A percentile compares a stretch with the other conserved stretches of the same genome.
Conservation (phyloP, 2,888 invertebrate genomes). For the Fissipunctia ypsillon region DNA sequence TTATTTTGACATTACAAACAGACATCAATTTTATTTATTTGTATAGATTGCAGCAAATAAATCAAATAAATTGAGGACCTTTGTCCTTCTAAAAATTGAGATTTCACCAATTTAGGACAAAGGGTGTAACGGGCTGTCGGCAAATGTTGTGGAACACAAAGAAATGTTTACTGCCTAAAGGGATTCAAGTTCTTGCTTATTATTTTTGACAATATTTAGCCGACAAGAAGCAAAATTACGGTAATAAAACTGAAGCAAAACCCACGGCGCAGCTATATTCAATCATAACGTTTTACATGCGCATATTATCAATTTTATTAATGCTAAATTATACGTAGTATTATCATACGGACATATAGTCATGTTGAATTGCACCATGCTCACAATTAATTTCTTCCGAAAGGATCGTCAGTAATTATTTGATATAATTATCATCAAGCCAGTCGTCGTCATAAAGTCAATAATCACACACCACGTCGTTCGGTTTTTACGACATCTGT, state of each 20-base stretch:
- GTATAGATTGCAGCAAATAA: slow-evolving; percentile 82
- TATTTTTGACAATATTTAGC: slow-evolving; percentile 21
- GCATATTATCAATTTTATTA: slow-evolving; percentile 25
- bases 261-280: slow-evolving; percentile 9
- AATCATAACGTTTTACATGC: slow-evolving; percentile 16
- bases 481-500: slow-evolving; percentile 78
- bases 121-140: slow-evolving; percentile 57
- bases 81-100: slow-evolving; percentile 49
- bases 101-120: slow-evolving; percentile 66
- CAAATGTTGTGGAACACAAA: slow-evolving; percentile 42
- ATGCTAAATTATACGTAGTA: slow-evolving; percentile 25
- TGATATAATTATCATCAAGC: slow-evolving; percentile 74
- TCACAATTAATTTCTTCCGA: slow-evolving; percentile 62
- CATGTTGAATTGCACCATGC: slow-evolving; percentile 10
- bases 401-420: slow-evolving; percentile 72
- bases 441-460: slow-evolving; percentile 68
- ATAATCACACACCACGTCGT: slow-evolving; percentile 73
- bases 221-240: slow-evolving; percentile 13
- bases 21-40: too few species aligned
- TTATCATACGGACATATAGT: not conserved
- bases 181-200: slow-evolving; percentile 35
- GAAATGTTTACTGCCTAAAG: slow-evolving; percentile 47
- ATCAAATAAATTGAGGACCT: too few species aligned
- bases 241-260: slow-evolving; percentile 22
- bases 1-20: too few species aligned